Conservation (phyloP, 2,888 invertebrate genomes). For the Drosophila meridionalis region DNA sequence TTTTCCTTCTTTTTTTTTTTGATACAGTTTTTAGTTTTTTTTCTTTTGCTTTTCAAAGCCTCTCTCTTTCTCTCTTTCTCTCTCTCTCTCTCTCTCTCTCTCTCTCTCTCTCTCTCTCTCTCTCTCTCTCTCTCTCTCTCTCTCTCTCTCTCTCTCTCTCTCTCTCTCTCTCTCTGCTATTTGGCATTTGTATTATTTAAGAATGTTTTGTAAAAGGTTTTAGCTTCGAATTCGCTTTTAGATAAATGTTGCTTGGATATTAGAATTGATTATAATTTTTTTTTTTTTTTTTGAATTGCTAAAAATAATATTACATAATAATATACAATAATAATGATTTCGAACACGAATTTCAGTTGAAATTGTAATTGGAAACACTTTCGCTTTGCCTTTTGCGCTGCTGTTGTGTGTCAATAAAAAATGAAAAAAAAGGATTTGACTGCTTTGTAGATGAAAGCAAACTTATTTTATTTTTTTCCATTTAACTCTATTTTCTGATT, state of each 20-base stretch:
- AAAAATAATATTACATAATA: not conserved
- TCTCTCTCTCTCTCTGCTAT: not conserved
- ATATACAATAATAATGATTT: no score
- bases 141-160: no score
- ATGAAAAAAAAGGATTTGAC: conserved; percentile 25
- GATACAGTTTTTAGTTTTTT: conserved; percentile 5
- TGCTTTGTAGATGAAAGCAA: conserved; percentile 29
- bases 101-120: no score
- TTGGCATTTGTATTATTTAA: conserved; percentile 4
- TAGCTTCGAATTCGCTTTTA: not conserved
- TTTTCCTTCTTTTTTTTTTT: conserved; percentile 7
- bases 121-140: no score
- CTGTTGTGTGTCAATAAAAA: conserved; percentile 16
- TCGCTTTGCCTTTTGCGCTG: not conserved
- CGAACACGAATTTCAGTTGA: not conserved
- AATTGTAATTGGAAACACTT: conserved; percentile 12
- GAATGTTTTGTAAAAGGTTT: not conserved
- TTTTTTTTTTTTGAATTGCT: not conserved
- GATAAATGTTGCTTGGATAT: no score
- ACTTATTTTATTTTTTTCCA: conserved; percentile 5
- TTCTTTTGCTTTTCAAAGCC: not conserved
- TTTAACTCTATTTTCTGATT: not conserved
- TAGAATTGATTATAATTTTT: no score
- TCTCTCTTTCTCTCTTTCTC: not conserved
- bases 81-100: no score